These are phyloP conservation scores for Isoperla grammatica DNA, from an alignment of 2,888 invertebrate species.

Conservation along the genomic window DNA sequence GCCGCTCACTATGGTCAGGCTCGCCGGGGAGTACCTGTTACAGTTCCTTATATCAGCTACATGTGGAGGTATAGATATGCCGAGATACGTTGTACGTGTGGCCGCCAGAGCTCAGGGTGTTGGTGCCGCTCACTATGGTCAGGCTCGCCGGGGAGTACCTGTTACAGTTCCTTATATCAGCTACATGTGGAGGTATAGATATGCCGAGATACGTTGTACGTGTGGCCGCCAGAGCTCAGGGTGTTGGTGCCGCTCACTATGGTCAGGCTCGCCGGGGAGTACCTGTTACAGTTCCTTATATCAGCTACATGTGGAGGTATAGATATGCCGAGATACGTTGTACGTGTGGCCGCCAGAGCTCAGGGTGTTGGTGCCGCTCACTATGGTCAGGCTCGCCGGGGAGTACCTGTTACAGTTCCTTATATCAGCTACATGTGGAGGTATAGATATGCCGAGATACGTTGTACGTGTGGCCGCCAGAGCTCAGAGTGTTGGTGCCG, in stretches of 20 bases:
- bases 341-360: constrained; percentile 18
- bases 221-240: constrained; percentile 19
- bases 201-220: constrained; percentile 6
- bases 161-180: background rate
- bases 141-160: background rate
- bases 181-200: too few relatives aligned
- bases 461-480: constrained; percentile 14
- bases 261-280: background rate
- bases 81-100: constrained; percentile 2
- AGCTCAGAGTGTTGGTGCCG: constrained; percentile 23
- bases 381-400: too few relatives aligned
- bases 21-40: background rate
- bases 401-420: too few relatives aligned
- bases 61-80: too few relatives aligned
- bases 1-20: constrained; percentile 19
- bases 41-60: background rate
- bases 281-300: background rate
- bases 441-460: too few relatives aligned
- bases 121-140: constrained; percentile 22
- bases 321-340: too few relatives aligned
- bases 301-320: too few relatives aligned
- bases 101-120: constrained; percentile 22
- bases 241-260: constrained; percentile 24
- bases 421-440: too few relatives aligned
- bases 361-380: constrained; percentile 24